Base-by-base conservation (phyloP, 2,113 vertebrate species). In the Echinops telfairi region DNA sequence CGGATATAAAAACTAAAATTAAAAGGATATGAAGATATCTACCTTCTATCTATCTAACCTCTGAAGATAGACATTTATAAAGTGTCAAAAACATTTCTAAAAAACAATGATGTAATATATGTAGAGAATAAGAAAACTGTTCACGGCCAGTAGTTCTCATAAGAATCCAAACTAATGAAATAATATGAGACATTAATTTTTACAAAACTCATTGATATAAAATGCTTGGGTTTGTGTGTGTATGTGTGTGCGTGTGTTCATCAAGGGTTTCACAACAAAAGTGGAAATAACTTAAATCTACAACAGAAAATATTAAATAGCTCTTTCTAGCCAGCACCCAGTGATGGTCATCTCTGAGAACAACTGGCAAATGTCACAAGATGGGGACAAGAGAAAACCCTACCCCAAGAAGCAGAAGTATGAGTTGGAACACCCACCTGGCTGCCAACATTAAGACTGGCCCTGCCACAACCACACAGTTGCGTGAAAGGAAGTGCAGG, bases 51-150 rank as follows among this genome's bases (percentile, higher is more conserved):
- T 23, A n/a, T 43, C 31, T 78, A 58, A 64, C 43, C 43, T 14
- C 43, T 84, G 33, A 91, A 73, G 14, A 19, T 36, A 53, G 47
- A 36, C 43, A 36, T 3, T 43, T 68, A 33, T 31, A n/a, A 58
- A 80, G 6, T 66, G 40, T 27, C 20, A 88, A 90, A 82, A 87
- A 36, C 2, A 2, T 6, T 82, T 88, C 27, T 33, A 40, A 93
- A 83, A 92, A 84, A 57, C 22, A 64, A n/a, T 31, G 64, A 75
- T 20, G 5, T 25, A 79, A 38, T 71, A 27, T 53, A 33, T 66
- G 7, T 33, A 76, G 36, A 89, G 16, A 92, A 81, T 85, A 79
- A 60, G 73, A 71, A 9, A 73, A 88, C 38, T 88, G 53, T 79
- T 66, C 20, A 19, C 43, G 29, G 3, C 80, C 88, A 47, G 53